Base-by-base conservation (phyloP, 1,140 invertebrate genomes). In the Apis dorsata region DNA sequence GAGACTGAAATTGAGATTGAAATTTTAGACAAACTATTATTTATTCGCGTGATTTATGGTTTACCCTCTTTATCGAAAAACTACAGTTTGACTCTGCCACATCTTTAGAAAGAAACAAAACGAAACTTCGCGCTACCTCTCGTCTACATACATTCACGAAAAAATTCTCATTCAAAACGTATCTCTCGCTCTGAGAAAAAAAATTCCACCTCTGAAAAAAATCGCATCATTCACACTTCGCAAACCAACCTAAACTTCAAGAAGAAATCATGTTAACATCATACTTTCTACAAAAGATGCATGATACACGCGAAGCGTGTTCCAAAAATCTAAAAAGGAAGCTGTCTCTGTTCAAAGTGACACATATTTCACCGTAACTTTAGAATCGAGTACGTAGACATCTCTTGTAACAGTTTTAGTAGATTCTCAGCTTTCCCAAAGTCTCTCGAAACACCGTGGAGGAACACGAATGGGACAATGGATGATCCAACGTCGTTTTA, bases 381-480 rank as follows among this genome's bases (percentile, higher is more conserved):
- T 17, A n/a, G 55, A 59, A 21, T 21, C 13, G 12, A 44, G 59
- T 44, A 44, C 72, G 57, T 19, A 34, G 15, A 49, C 49, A 53
- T 44, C 34, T 44, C 34, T 44, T 5, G 34, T 44, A 44, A 44
- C 34, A 44, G 34, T 11, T 44, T 11, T 19, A 34, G 1, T 7
- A 2, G 49, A 44, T 79, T 59, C 44, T 57, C n/a, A 21, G 69
- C 12, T 79, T 71, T 71, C 24, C 66, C 66, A 49, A 49, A 69
- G 49, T n/a, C 5, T 9, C 3, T 34, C n/a, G 21, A 19, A 44
- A 57, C 34, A 15, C 17, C 21, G 0, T n/a, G 44, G 51, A 12
- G 7, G 19, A 34, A 5, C 12, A 24, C 55, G 55, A 70, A 60
- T 79, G 24, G 19, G 53, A 79, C 68, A 79, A 62, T 34, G 77